Conservation (phyloP, 2,113 vertebrate species). For the Colistium nudipinnis region DNA sequence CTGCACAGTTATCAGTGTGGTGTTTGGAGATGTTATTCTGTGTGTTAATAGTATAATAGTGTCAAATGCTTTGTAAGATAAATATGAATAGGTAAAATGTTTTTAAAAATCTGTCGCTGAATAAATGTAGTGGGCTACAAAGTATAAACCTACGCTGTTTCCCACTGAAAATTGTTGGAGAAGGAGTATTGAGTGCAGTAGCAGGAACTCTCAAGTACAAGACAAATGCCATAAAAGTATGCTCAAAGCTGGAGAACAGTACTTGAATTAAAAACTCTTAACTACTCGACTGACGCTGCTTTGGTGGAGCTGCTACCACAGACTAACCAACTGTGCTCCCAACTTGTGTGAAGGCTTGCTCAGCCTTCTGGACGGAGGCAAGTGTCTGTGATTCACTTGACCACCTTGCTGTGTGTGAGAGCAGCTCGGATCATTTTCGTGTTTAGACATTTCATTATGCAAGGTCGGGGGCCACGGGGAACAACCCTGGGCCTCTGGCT, state of each 20-base stretch:
- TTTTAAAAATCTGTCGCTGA: not conserved
- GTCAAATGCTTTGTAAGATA: not conserved
- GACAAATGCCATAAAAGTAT: not conserved
- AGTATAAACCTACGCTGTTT: too few relatives aligned
- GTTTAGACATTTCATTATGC: constrained; percentile 28
- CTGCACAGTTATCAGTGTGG: too few relatives aligned
- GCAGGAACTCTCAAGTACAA: not conserved
- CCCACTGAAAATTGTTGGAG: not conserved
- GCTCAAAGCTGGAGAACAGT: not conserved
- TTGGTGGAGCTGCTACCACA: not conserved
- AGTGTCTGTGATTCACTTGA: not conserved
- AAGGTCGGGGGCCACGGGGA: constrained; percentile 1
- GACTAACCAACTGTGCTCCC: too few relatives aligned
- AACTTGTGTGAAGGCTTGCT: not conserved
- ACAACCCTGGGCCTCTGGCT: constrained; percentile 22
- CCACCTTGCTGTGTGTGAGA: not conserved
- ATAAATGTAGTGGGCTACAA: not conserved
- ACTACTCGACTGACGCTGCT: too few relatives aligned
- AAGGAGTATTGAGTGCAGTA: not conserved
- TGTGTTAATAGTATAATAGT: too few relatives aligned
- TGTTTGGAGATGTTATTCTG: too few relatives aligned
- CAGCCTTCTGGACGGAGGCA: not conserved
- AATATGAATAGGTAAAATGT: not conserved
- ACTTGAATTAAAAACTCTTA: not conserved
- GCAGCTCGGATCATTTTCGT: not conserved